Evolutionary conservation across 1,140 invertebrate genomes (phyloP), one percentile per base, ranked within the genome.

Genomic region (Agraylea sexmaculata): DNA sequence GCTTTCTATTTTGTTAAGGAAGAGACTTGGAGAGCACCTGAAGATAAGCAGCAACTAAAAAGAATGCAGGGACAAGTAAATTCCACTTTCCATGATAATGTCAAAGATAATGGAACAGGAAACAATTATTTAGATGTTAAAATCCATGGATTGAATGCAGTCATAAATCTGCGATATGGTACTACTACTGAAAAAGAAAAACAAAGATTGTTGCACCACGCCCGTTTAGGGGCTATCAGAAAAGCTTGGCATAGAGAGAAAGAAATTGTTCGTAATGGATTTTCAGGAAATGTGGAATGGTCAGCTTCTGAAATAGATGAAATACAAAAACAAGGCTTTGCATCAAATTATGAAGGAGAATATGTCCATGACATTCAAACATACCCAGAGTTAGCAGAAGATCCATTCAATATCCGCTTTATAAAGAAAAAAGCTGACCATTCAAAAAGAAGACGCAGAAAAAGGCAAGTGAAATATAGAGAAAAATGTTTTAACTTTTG

Each of bases 1-100:
- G 81, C 87, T 8, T 93, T 95, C 62, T 93, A 91, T 62, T 95
- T 96, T 57, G 87, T 94, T 1, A 95, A 96, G 59, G 82, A 88
- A 52, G 83, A 91, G 43, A 77, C 79, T 1, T 87, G 85, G 78
- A 77, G 85, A 22, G 87, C 87, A 0, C 78, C 77, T 27, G 84
- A 89, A 51, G 91, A 97, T 56, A 77, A 84, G 44, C 81, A 80
- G 37, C 86, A 90, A 50, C 61, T 96, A 42, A 87, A 91, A 59
- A 71, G 85, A 12, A 71, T 91, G 40, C 87, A 88, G 48, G 83
- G 87, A 6, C 83, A 90, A 58, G 79, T 95, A 12, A 95, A 95
- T 61, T 85, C 91, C 8, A 92, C 90, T 2, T 87, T 90, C 69
- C 87, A 93, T 56, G 85, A 90, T 53, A 75, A 74, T 3, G 61